phyloP scores from a whole-genome alignment of 2,113 vertebrate genomes.

The Spea bombifrons region DNA sequence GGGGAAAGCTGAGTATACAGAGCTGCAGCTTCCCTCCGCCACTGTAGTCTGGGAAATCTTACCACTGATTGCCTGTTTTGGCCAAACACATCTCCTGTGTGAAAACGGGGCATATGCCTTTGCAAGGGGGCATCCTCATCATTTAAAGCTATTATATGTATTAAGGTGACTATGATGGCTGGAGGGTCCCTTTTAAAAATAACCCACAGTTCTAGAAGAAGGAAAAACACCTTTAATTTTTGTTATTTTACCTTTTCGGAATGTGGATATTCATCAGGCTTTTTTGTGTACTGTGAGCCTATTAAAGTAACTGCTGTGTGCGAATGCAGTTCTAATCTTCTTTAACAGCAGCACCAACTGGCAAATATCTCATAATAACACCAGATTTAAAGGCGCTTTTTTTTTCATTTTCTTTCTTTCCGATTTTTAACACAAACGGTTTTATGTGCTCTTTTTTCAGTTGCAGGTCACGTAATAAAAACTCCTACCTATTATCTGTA shows the following conservation, averaged over 20 bases:
- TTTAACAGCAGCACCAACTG: constrained; percentile 53
- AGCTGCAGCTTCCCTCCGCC: too few species aligned
- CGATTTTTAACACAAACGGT: constrained; percentile 46
- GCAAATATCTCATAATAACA: constrained; percentile 50
- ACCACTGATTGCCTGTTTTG: too few species aligned
- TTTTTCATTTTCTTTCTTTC: constrained; percentile 48
- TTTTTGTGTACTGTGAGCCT: constrained; percentile 52
- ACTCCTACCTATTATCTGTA: neutral
- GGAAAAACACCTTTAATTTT: neutral
- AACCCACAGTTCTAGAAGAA: neutral
- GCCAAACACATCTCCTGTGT: too few species aligned
- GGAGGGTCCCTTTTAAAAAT: neutral
- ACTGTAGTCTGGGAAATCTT: too few species aligned
- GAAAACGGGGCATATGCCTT: too few species aligned
- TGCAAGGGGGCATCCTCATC: too few species aligned
- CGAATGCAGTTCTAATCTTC: constrained; percentile 52
- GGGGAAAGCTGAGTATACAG: too few species aligned
- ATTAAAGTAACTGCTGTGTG: constrained; percentile 53
- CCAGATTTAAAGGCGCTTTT: constrained; percentile 25
- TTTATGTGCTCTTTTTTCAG: neutral
- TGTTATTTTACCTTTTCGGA: neutral
- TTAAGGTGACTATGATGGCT: too few species aligned
- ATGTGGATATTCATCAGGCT: neutral
- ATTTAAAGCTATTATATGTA: too few species aligned
- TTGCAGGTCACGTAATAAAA: neutral